Evolutionary conservation across 2,113 vertebrate species (phyloP).

Genomic region (Drymodes brunneopygia): DNA sequence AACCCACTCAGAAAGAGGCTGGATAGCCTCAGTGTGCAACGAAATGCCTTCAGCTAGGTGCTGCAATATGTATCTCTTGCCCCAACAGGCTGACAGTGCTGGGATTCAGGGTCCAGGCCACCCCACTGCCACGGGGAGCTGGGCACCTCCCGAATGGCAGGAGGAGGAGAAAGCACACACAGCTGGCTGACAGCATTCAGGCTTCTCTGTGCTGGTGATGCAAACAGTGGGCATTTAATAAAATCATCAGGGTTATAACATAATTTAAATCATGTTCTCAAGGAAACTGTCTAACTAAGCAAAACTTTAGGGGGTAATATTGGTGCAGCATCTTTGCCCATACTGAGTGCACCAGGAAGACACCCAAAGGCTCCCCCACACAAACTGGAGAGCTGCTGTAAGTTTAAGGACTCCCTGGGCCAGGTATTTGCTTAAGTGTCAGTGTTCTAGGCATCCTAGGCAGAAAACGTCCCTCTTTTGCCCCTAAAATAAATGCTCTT

Average conservation of each 20-base stretch:
- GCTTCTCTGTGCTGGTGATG: accelerated
- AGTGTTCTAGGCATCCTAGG: not conserved
- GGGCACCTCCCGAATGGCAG: accelerated
- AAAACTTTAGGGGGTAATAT: not conserved
- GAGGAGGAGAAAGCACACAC: not conserved
- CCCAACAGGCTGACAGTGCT: accelerated
- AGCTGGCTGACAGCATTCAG: accelerated
- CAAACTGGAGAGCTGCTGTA: not conserved
- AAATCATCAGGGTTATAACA: not conserved
- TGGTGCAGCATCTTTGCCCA: not conserved
- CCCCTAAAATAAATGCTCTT: not conserved
- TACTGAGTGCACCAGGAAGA: not conserved
- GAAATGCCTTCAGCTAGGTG: not conserved
- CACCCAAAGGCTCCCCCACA: not conserved
- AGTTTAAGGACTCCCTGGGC: not conserved
- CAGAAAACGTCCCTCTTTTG: not conserved
- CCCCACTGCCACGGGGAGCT: accelerated
- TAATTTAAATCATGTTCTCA: not conserved
- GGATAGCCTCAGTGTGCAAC: not conserved
- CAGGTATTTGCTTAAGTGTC: not conserved
- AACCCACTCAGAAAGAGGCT: not conserved
- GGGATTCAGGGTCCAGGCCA: no score
- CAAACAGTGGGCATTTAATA: not conserved
- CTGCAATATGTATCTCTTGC: not conserved
- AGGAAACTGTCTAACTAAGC: not conserved